Base-by-base conservation (phyloP, 2,113 vertebrate species). In the Otocyon megalotis region DNA sequence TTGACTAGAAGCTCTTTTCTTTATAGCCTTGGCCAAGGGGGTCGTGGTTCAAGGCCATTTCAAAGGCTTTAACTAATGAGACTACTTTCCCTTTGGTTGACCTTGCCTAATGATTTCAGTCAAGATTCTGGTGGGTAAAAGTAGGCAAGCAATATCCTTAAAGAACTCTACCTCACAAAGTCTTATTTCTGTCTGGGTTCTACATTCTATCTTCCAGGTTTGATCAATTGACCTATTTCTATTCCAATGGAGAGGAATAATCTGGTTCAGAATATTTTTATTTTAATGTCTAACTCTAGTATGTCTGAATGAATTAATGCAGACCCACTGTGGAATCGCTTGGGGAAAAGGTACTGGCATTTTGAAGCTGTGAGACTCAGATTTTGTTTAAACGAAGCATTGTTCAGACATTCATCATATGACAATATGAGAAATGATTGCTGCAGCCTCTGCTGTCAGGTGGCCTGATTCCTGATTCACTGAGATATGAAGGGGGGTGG, bases 391-490 rank as follows among this genome's bases (percentile, higher is more conserved):
- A 97, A 92, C 0, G 63, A 95, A 90, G 80, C 79, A 97, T 96
- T 98, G 96, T 98, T 94, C 94, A 56, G 90, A 65, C 76, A 65
- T 84, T 97, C 97, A 93, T 90, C 85, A 35, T 72, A 72, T 83
- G 96, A 97, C 97, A 98, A 88, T 94, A 67, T 82, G 95, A 95
- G 85, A 92, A 67, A 95, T 94, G 96, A 95, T 93, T 93, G 74
- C 94, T 74, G 76, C n/a, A 79, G 88, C 69, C n/a, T 90, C 67
- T 43, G 97, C 26, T 84, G 56, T 97, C 81, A 91, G 94, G 88
- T 90, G 71, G 95, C 56, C 92, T 95, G 94, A 90, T 93, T 91
- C 84, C 65, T 72, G 80, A 90, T 85, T 93, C 84, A 81, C 48
- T 62, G 87, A 63, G 69, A 35, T 77, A 30, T 7, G 53, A 37